Evolutionary conservation across 1,140 invertebrate genomes (phyloP), one percentile per base, ranked within the genome.

Genomic region (Pachyrhynchus sulphureomaculatus): DNA sequence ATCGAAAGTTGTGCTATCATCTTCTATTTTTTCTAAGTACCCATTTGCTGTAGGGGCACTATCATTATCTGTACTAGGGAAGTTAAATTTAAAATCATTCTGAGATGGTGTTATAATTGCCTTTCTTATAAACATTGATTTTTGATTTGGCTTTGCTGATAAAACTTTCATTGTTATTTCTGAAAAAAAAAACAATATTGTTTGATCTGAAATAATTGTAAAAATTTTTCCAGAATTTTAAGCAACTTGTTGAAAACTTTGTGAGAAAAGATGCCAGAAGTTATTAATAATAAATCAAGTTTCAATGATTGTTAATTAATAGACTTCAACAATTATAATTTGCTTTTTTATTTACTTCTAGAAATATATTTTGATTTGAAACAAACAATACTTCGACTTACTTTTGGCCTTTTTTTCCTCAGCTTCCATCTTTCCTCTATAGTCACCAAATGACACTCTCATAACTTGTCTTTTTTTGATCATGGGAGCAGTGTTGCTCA

Each of bases 391-490:
- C n/a, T n/a, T n/a, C n/a, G n/a, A 60, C 0, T 59, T 71, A 75
- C 76, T 71, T 74, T 81, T 81, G 6, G 69, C 69, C 76, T 87
- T 88, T 59, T 86, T 87, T 62, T 88, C 85, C 67, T 90, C 87
- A 0, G 81, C 79, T n/a, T 79, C 78, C 88, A 90, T 90, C 76
- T 88, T 88, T 9, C 80, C 76, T 66, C 88, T 78, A 68, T 90
- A 90, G 74, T 90, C 86, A 2, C 88, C 88, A 70, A 89, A 86
- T 4, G 84, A 82, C 8, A 82, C 80, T 64, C 86, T 79, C 88
- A 90, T 90, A 48, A 88, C 69, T 72, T 89, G 88, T 33, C 87
- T 79, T 62, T 90, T 90, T 59, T 84, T 83, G 32, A 89, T 81
- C 2, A 86, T 70, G 0, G 88, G 81, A 0, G 86, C 82, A 3